Evolutionary conservation across 2,888 invertebrate species (phyloP).

Genomic region (Mellilla xanthometata): DNA sequence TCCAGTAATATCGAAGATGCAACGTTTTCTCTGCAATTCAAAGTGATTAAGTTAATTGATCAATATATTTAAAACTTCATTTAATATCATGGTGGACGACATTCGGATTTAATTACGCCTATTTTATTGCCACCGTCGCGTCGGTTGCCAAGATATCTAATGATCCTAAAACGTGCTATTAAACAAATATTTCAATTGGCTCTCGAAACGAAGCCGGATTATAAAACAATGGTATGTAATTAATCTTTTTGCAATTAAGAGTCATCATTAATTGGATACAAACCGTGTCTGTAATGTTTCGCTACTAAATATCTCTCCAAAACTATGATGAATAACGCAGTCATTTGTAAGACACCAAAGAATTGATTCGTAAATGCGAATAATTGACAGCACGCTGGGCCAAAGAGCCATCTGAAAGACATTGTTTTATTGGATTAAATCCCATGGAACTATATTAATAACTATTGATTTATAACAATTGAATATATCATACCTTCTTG

Average conservation of each 20-base stretch:
- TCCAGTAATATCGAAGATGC: conserved; percentile 68
- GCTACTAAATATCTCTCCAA: conserved; percentile 77
- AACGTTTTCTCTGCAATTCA: conserved; percentile 60
- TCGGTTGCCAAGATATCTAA: conserved; percentile 12
- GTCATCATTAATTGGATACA: conserved; percentile 25
- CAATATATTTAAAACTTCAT: too few relatives aligned
- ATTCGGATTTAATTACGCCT: not conserved
- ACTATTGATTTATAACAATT: too few relatives aligned
- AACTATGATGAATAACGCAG: conserved; percentile 69
- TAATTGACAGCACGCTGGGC: conserved; percentile 76
- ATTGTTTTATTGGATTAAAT: too few relatives aligned
- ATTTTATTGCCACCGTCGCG: conserved; percentile 4
- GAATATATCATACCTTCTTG: conserved; percentile 64
- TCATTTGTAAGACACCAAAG: conserved; percentile 79
- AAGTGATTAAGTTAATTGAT: conserved; percentile 29
- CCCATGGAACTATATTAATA: too few relatives aligned
- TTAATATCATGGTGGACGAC: not conserved
- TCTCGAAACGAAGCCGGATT: not conserved
- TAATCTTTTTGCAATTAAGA: not conserved
- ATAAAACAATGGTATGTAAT: not conserved
- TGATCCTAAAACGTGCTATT: conserved; percentile 4
- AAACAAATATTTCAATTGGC: conserved; percentile 4
- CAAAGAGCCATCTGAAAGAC: conserved; percentile 79
- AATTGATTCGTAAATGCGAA: conserved; percentile 81
- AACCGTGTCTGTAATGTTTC: conserved; percentile 71